Evolutionary conservation across 2,888 invertebrate genomes (phyloP), one percentile per base, ranked within the genome.

Genomic region (Dermolepida albohirtum): DNA sequence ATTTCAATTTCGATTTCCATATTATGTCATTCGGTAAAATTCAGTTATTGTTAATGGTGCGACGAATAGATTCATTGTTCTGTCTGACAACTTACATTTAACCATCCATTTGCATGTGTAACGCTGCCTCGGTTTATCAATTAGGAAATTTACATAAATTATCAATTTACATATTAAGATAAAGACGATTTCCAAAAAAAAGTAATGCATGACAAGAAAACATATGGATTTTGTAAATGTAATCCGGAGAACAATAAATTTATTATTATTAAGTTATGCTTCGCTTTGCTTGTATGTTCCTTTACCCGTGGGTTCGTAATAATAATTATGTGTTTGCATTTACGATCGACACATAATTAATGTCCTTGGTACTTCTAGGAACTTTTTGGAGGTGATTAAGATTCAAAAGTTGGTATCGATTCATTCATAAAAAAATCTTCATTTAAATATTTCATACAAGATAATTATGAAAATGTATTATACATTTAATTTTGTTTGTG

Each of bases 171-270:
- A 52, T 52, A 52, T 52, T 34, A 34, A 52, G 51, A 52, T 52
- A 52, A 52, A 52, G 14, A 34, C 12, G 14, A 29, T 52, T 52
- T 49, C 22, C 34, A 34, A 34, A 34, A 34, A 29, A 29, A 52
- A 52, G 29, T 34, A 52, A 14, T 34, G 27, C 29, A 52, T 52
- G 51, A 34, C 34, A 34, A 34, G 55, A 55, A 55, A 39, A 16
- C 41, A 41, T 22, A 55, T 17, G 40, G 14, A 55, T 55, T 39
- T 22, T 22, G 22, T 41, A 41, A 41, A 55, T 41, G 11, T 22
- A 41, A 54, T 55, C 55, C 41, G n/a, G 41, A 55, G 41, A 55
- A 55, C 55, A 55, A 55, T 55, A 55, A 55, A 55, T 55, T 55
- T 55, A 55, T 41, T 55, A 34, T 52, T 47, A 34, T 34, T 34